Conservation (phyloP, 2,888 invertebrate species). For the Drepana falcataria region DNA sequence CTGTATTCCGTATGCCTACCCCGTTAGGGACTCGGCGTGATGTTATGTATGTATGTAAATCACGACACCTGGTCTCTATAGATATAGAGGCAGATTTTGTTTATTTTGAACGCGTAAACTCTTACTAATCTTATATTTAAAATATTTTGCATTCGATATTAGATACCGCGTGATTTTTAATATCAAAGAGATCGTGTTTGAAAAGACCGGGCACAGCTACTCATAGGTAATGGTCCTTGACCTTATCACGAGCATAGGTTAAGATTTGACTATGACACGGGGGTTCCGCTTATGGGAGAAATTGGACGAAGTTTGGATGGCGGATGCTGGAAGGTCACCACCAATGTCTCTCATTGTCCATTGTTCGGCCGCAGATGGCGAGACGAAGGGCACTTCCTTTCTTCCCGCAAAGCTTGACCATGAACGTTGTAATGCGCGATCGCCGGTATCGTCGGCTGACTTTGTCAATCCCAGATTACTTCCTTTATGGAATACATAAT, state of each 20-base stretch:
- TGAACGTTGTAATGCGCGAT: conserved; percentile 44
- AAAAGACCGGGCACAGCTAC: no score
- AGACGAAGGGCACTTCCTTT: conserved; percentile 67
- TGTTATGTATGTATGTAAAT: no score
- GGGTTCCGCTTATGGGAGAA: background rate
- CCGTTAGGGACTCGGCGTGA: no score
- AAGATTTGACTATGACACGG: conserved; percentile 16
- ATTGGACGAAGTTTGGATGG: conserved; percentile 32
- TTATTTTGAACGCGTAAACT: no score
- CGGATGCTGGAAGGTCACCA: conserved; percentile 57
- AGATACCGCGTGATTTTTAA: no score
- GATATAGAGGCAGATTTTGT: no score
- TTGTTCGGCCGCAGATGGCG: conserved; percentile 52
- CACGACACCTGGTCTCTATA: no score
- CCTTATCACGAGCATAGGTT: conserved; percentile 30
- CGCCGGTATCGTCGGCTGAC: conserved; percentile 27
- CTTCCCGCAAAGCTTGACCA: conserved; percentile 48
- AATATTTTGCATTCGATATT: no score
- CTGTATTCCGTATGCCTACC: no score
- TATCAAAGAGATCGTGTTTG: no score
- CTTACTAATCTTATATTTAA: no score
- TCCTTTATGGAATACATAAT: conserved; percentile 9
- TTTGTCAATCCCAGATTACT: conserved; percentile 17
- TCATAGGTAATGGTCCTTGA: conserved; percentile 15
- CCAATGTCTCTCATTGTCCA: conserved; percentile 66